Percentiles rank a stretch among this genome's conserved stretches.
phyloP scores from a whole-genome alignment of 2,113 vertebrate species.

The Phocoena phocoena region DNA sequence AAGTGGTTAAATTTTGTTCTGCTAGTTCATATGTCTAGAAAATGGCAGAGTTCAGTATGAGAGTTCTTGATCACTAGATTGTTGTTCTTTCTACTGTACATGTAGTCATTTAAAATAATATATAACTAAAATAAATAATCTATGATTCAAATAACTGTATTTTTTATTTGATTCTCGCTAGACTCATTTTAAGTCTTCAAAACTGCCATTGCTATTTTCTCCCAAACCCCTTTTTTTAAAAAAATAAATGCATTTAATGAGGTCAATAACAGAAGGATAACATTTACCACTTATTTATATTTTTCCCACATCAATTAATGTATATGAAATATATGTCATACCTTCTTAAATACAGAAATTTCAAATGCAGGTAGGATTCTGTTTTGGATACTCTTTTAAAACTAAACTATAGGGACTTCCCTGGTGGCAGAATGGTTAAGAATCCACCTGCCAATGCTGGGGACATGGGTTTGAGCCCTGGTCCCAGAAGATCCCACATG shows the following conservation, averaged over 20 bases:
- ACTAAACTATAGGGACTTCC: too few relatives aligned
- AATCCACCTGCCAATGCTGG: too few relatives aligned
- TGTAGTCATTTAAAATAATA: constrained; percentile 1
- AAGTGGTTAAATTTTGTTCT: not conserved
- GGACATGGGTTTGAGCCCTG: too few relatives aligned
- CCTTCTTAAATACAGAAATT: not conserved
- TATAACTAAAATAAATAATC: not conserved
- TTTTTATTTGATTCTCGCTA: not conserved
- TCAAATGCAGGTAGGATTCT: not conserved
- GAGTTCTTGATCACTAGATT: not conserved
- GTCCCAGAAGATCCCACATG: too few relatives aligned
- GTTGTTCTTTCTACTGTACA: not conserved
- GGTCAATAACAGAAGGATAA: not conserved
- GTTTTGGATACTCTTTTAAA: constrained; percentile 13
- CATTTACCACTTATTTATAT: not conserved
- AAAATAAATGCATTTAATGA: constrained; percentile 7
- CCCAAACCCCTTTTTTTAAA: not conserved
- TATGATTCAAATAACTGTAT: not conserved
- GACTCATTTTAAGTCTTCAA: not conserved
- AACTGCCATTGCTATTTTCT: not conserved
- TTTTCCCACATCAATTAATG: constrained; percentile 3
- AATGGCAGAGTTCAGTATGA: not conserved
- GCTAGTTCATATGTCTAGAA: not conserved
- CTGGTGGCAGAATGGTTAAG: too few relatives aligned
- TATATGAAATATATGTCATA: not conserved